Evolutionary conservation across 2,888 invertebrate species (phyloP).

Genomic region (Hartigia nigra): DNA sequence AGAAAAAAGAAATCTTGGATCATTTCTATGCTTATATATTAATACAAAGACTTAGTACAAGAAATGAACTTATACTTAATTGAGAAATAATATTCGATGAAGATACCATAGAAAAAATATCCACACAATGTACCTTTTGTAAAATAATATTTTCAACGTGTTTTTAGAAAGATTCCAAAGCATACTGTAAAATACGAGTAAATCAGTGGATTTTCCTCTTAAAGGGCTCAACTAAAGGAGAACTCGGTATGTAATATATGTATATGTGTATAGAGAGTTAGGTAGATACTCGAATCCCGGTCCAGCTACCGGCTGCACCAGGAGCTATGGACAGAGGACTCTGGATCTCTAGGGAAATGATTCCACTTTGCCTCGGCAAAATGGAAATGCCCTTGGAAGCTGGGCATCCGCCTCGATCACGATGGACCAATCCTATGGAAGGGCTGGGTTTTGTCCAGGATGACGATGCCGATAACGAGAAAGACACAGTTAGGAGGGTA

Average conservation of each 20-base stretch:
- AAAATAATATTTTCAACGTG: background rate
- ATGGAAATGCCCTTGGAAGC: conserved; percentile 62
- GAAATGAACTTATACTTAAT: background rate
- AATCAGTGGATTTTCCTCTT: background rate
- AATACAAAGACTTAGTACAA: background rate
- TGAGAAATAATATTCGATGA: background rate
- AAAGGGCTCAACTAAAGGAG: background rate
- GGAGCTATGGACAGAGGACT: background rate
- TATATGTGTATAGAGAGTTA: background rate
- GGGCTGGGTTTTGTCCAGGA: background rate
- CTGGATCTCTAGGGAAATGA: conserved; percentile 62
- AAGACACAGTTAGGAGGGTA: background rate
- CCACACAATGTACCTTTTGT: background rate
- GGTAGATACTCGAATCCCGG: conserved; percentile 13
- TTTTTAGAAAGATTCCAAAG: background rate
- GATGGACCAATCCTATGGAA: background rate
- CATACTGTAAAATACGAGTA: background rate
- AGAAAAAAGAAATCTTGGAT: background rate
- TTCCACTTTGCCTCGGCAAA: conserved; percentile 61
- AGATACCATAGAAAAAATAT: background rate
- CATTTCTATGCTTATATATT: background rate
- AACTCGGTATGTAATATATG: background rate
- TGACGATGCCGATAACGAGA: background rate
- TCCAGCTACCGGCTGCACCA: conserved; percentile 21
- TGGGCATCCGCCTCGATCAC: background rate